These are phyloP conservation scores for Pachyramphus minor DNA, from an alignment of 2,113 vertebrate species.

Conservation along the genomic window DNA sequence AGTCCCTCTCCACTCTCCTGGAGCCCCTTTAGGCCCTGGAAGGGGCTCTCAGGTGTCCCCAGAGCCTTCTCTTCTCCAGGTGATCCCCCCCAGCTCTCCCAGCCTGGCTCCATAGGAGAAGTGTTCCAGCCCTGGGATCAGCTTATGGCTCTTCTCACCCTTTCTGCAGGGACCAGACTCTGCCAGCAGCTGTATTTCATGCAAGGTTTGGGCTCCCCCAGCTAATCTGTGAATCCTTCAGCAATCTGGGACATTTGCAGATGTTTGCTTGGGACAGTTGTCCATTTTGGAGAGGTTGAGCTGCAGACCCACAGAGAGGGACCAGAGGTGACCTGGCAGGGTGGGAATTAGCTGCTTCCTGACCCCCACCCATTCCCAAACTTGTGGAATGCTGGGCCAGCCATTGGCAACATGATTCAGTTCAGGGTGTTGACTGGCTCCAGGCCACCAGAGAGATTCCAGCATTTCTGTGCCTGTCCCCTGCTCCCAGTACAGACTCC, in stretches of 20 bases:
- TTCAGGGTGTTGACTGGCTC: neutral
- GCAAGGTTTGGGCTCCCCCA: neutral
- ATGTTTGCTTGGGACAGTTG: neutral
- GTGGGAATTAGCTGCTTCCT: neutral
- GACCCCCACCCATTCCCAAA: neutral
- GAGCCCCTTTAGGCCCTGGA: neutral
- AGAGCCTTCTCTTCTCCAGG: neutral
- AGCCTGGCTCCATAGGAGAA: neutral
- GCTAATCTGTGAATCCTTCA: too few relatives aligned
- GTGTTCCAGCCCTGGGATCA: neutral
- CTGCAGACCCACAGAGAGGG: neutral
- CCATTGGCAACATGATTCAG: neutral
- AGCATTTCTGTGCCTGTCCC: rapidly evolving
- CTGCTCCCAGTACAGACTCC: neutral
- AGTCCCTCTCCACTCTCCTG: neutral
- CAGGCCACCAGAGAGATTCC: neutral
- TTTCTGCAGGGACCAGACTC: neutral
- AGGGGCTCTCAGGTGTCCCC: neutral
- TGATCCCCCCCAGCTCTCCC: neutral
- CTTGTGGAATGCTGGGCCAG: neutral
- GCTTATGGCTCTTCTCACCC: neutral
- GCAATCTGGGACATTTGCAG: neutral
- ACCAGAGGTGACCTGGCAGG: rapidly evolving
- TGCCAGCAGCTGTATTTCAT: neutral
- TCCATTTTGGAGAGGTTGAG: neutral